Conservation (phyloP, 2,888 invertebrate species). For the Aphidius colemani region DNA sequence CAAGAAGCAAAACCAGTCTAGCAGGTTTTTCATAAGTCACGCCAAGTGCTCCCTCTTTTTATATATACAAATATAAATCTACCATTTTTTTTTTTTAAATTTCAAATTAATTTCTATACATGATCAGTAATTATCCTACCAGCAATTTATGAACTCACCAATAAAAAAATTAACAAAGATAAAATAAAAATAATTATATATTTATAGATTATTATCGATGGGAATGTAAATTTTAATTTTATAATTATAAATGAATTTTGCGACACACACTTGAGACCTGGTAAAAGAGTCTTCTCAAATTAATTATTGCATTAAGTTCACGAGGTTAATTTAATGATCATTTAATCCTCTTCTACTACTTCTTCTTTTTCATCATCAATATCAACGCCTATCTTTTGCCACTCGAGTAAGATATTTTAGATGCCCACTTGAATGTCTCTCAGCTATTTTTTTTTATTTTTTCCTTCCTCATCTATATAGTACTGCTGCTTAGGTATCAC, state of each 20-base stretch:
- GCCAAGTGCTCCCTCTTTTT: conserved; percentile 17
- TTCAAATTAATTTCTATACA: neutral
- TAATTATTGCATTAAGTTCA: conserved; percentile 45
- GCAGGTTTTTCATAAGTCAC: conserved; percentile 36
- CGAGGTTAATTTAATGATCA: conserved; percentile 46
- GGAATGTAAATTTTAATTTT: conserved; percentile 4
- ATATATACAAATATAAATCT: neutral
- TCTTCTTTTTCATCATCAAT: conserved; percentile 10
- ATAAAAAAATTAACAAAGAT: conserved; percentile 5
- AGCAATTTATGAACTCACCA: conserved; percentile 14
- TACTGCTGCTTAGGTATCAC: too few relatives aligned
- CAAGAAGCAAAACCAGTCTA: conserved; percentile 30
- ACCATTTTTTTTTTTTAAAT: neutral
- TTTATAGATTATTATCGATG: conserved; percentile 4
- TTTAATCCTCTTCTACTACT: conserved; percentile 35
- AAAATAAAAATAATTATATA: conserved; percentile 13
- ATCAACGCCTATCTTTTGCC: conserved; percentile 10
- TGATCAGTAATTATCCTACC: conserved; percentile 20
- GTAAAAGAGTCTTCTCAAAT: conserved; percentile 34
- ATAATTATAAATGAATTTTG: conserved; percentile 6
- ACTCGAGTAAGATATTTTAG: conserved; percentile 4
- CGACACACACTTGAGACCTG: neutral
- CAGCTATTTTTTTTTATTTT: too few relatives aligned
- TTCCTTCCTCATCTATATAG: too few relatives aligned
- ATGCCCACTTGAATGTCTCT: too few relatives aligned